Evolutionary conservation across 2,113 vertebrate genomes (phyloP), one percentile per base, ranked within the genome.

Genomic region (Scomber colias): DNA sequence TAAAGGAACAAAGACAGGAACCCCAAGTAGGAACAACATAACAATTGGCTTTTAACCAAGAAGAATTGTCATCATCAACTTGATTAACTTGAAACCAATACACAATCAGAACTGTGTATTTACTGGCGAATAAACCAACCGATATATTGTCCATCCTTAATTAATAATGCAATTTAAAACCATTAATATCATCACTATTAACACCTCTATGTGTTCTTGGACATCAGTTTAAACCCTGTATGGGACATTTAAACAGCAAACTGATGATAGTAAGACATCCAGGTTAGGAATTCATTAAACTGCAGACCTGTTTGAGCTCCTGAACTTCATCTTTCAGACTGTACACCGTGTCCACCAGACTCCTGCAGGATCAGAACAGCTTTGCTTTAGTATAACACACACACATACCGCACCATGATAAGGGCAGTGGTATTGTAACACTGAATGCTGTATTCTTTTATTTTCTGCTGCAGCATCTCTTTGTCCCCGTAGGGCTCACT

Each of bases 341-440:
- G 77, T 99, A 99, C 51, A 99, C 98, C 0, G 98, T 99, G 89
- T 99, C 98, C 79, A 99, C 98, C 77, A 99, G 95, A 87, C 97
- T 98, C 95, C 98, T 99, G 70, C 88, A 81, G 40, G 2, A 90
- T 77, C 16, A 89, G 3, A 50, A 11, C 60, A 84, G 44, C 46
- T 64, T 14, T 11, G 12, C 11, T 51, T 57, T 15, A 64, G 5
- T 40, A n/a, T n/a, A 12, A 56, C 19, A 64, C 21, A 48, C 21
- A 48, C 27, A 45, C 14, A 2, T 4, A 56, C 10, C 48, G 54
- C 31, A 30, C 46, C 31, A 11, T 40, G 46, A 55, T 27, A 11
- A 35, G 35, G 53, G 30, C 62, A 50, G 10, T 30, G 19, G 31
- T 7, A 40, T 40, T 11, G 35, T 7, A 51, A 11, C 15, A 51